Evolutionary conservation across 2,888 invertebrate species (phyloP).

Genomic region (Perdita meconis): DNA sequence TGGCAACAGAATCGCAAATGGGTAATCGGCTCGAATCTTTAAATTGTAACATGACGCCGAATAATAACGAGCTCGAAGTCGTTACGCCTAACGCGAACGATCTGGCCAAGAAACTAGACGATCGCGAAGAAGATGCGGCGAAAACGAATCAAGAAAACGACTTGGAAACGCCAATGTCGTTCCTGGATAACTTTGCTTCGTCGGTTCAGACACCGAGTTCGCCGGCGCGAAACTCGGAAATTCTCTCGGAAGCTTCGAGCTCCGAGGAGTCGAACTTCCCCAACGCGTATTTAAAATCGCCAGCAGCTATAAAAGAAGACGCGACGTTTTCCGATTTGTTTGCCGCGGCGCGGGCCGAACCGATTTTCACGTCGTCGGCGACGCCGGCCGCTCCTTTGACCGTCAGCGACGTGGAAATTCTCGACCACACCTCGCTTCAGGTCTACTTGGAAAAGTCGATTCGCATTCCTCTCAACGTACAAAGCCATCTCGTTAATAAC

Average conservation of each 20-base stretch:
- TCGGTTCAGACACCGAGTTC: slow-evolving; percentile 74
- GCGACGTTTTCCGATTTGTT: slow-evolving; percentile 41
- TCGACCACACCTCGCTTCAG: slow-evolving; percentile 82
- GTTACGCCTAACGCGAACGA: slow-evolving; percentile 21
- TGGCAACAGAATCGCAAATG: slow-evolving; percentile 86
- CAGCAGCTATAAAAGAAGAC: slow-evolving; percentile 14
- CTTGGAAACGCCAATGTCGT: slow-evolving; percentile 81
- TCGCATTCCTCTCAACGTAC: slow-evolving; percentile 88
- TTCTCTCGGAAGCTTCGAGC: slow-evolving; percentile 66
- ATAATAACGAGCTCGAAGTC: slow-evolving; percentile 74
- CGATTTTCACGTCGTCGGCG: neutral
- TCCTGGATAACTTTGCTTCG: slow-evolving; percentile 78
- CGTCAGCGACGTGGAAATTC: slow-evolving; percentile 78
- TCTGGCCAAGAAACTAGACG: neutral
- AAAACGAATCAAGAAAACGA: slow-evolving; percentile 3
- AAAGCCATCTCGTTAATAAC: slow-evolving; percentile 89
- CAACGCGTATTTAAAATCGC: slow-evolving; percentile 17
- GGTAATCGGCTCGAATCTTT: slow-evolving; percentile 86
- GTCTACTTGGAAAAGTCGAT: slow-evolving; percentile 89
- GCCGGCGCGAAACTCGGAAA: slow-evolving; percentile 73
- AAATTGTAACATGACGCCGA: slow-evolving; percentile 83
- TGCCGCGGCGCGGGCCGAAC: slow-evolving; percentile 3
- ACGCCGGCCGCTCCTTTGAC: slow-evolving; percentile 67
- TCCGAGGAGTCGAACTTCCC: slow-evolving; percentile 54
- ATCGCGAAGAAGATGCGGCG: neutral